Evolutionary conservation across 2,113 vertebrate species (phyloP).

Genomic region (Myotis yumanensis): DNA sequence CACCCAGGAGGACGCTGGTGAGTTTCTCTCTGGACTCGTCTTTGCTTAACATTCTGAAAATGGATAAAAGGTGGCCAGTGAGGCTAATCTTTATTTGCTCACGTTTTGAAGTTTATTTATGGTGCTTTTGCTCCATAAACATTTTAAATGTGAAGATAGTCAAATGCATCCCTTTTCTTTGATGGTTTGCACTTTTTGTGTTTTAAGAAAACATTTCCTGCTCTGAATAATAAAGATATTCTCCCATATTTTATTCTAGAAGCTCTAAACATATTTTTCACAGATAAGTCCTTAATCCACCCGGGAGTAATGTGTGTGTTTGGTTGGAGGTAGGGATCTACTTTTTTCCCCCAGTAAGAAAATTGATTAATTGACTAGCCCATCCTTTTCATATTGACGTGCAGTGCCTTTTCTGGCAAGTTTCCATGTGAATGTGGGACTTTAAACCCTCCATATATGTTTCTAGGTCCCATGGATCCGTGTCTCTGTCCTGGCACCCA

Average conservation of each 20-base stretch:
- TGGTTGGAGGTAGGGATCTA: neutral
- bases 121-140: neutral
- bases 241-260: neutral
- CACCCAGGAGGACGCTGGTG: neutral
- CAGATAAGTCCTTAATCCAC: neutral
- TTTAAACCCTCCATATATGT: neutral
- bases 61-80: neutral
- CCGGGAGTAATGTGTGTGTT: neutral
- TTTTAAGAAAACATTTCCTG: neutral
- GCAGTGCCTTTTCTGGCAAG: neutral
- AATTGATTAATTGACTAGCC: neutral
- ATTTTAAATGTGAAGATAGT: neutral
- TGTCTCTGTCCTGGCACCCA: fast-evolving
- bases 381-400: neutral
- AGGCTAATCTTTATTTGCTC: neutral
- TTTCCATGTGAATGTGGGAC: neutral
- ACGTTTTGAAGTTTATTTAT: neutral
- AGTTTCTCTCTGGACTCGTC: neutral
- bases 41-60: neutral
- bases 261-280: neutral
- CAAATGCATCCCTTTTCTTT: neutral
- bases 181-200: neutral
- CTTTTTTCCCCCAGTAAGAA: neutral
- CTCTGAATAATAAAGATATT: neutral
- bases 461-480: neutral